A percentile compares a stretch with the other conserved stretches of the same genome.
These are phyloP conservation scores for Hermaeophaga mercurialis DNA, from an alignment of 2,888 invertebrate species.

Conservation along the genomic window DNA sequence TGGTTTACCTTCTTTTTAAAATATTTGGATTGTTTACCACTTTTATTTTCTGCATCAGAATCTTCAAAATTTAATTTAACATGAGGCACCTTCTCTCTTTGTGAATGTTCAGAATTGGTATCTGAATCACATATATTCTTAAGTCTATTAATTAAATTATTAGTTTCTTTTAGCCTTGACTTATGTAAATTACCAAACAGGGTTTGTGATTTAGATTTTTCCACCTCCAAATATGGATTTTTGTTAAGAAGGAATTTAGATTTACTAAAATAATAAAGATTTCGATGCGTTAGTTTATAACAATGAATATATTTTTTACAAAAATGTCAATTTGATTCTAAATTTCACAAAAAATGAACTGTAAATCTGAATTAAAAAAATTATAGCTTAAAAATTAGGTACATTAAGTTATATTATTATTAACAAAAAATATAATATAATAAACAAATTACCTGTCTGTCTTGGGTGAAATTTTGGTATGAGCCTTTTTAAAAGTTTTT, in stretches of 20 bases:
- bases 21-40: constrained; percentile 25
- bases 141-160: constrained; percentile 41
- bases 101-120: constrained; percentile 29
- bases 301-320: too few species aligned
- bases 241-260: constrained; percentile 36
- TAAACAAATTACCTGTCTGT: constrained; percentile 29
- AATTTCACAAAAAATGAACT: too few species aligned
- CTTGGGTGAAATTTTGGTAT: constrained; percentile 12
- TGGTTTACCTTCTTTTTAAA: constrained; percentile 7
- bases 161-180: constrained; percentile 32
- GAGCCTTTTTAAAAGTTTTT: constrained; percentile 20
- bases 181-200: constrained; percentile 42
- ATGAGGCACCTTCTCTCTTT: constrained; percentile 10
- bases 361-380: too few species aligned
- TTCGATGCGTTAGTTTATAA: too few species aligned
- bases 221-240: constrained; percentile 41
- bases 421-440: too few species aligned
- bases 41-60: constrained; percentile 23
- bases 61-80: constrained; percentile 37
- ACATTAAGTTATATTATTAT: too few species aligned
- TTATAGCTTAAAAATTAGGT: too few species aligned
- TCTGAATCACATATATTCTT: constrained; percentile 49
- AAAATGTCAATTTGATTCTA: too few species aligned
- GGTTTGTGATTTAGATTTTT: constrained; percentile 29
- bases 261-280: too few species aligned